These are phyloP conservation scores for Galerucella nymphaeae DNA, from an alignment of 2,888 invertebrate genomes.

Conservation along the genomic window DNA sequence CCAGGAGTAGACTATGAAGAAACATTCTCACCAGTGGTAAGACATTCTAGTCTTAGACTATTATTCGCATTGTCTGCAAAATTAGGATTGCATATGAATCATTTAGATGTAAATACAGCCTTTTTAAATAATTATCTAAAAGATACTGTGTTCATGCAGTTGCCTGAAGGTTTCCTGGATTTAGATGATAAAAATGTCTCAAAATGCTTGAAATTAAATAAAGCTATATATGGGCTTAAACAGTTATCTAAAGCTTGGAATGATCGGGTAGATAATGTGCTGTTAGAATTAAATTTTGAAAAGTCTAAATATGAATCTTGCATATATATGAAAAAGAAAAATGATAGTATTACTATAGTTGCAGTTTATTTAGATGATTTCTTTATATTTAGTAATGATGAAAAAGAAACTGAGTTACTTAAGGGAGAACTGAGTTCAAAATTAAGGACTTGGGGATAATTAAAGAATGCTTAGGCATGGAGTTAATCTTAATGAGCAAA, in stretches of 20 bases:
- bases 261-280: constrained; percentile 38
- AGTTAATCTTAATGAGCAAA: background rate
- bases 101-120: constrained; percentile 45
- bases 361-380: constrained; percentile 40
- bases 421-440: too few relatives aligned
- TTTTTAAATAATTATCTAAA: constrained; percentile 46
- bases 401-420: too few relatives aligned
- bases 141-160: constrained; percentile 41
- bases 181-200: too few relatives aligned
- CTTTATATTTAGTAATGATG: constrained; percentile 7
- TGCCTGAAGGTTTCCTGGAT: constrained; percentile 32
- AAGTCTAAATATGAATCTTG: constrained; percentile 29
- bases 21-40: too few relatives aligned
- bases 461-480: too few relatives aligned
- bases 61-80: too few relatives aligned
- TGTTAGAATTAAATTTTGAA: constrained; percentile 29
- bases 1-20: too few relatives aligned
- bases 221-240: too few relatives aligned
- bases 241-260: constrained; percentile 40
- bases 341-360: constrained; percentile 28
- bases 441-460: too few relatives aligned
- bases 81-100: constrained; percentile 3
- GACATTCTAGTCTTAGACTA: too few relatives aligned
- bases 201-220: too few relatives aligned
- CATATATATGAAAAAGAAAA: constrained; percentile 23